Base-by-base conservation (phyloP, 2,113 vertebrate species). In the Halcyon senegalensis region DNA sequence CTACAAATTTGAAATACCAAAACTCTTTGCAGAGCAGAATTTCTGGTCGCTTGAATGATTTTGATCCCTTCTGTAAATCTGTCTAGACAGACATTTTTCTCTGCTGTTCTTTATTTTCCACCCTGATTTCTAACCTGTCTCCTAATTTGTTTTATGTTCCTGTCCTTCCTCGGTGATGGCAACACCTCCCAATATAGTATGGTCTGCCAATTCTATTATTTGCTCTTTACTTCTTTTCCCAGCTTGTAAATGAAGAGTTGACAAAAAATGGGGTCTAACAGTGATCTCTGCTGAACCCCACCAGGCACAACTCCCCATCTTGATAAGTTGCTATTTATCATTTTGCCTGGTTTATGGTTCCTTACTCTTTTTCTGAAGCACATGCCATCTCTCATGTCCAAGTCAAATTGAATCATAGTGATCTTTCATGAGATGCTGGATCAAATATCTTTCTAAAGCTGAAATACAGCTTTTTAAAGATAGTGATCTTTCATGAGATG, bases 91-190 rank as follows among this genome's bases (percentile, higher is more conserved):
- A 63, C 13, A 1, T 91, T 94, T 94, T 84, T 78, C 74, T 93
- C 31, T 58, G 28, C 48, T 58, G 53, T 73, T 87, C 51, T 89
- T 95, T 91, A 68, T 93, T 79, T 83, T 88, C 93, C 59, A 39
- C 16, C 23, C 53, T 79, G 89, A 84, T 97, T 95, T 91, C 93
- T 76, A 62, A 87, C 77, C 87, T 66, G 53, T 50, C 84, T 95
- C 76, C 81, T 93, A 51, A 87, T 92, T 84, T 95, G 74, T 93
- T 97, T 96, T 96, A 89, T 94, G 84, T 64, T 76, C 70, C 84
- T 69, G 87, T 91, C 96, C 89, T 96, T 94, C 94, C 75, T 76
- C 66, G 27, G 31, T 67, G 87, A 89, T 82, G 87, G 81, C 95
- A 96, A 89, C 86, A 75, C 89, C 80, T 92, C 69, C 89, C 70